Evolutionary conservation across 2,888 invertebrate species (phyloP).

Genomic region (Lasioglossum morio): DNA sequence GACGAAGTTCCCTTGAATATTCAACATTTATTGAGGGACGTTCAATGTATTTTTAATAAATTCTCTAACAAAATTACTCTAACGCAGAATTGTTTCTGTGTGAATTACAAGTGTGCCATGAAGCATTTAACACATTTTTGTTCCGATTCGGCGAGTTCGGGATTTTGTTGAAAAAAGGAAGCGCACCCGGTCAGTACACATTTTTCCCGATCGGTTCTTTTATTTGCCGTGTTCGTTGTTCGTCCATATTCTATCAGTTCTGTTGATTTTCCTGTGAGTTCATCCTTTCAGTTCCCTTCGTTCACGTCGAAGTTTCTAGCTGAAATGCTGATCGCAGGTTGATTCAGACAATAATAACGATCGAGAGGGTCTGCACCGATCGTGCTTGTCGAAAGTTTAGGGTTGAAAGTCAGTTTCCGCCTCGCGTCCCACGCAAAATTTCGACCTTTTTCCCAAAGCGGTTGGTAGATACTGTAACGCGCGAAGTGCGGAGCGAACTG

Average conservation of each 20-base stretch:
- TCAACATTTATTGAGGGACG: neutral
- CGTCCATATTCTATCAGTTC: neutral
- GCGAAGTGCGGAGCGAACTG: neutral
- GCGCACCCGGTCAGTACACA: neutral
- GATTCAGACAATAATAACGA: constrained; percentile 46
- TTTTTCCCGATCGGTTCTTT: neutral
- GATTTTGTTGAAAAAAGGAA: neutral
- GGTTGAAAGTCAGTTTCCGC: constrained; percentile 41
- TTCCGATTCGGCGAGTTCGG: neutral
- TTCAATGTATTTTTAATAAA: neutral
- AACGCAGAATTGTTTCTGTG: neutral
- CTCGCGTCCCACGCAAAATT: constrained; percentile 27
- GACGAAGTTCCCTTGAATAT: too few relatives aligned
- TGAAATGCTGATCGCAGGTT: constrained; percentile 34
- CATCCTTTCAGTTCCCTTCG: neutral
- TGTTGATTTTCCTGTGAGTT: neutral
- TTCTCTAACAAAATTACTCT: neutral
- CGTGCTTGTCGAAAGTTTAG: constrained; percentile 46
- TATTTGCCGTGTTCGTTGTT: neutral
- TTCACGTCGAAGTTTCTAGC: constrained; percentile 16
- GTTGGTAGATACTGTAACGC: neutral
- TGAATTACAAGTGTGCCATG: neutral
- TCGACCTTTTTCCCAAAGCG: constrained; percentile 11
- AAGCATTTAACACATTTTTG: neutral
- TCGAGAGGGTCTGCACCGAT: constrained; percentile 53